phyloP scores from a whole-genome alignment of 2,113 vertebrate genomes.

The Paratilapia polleni region DNA sequence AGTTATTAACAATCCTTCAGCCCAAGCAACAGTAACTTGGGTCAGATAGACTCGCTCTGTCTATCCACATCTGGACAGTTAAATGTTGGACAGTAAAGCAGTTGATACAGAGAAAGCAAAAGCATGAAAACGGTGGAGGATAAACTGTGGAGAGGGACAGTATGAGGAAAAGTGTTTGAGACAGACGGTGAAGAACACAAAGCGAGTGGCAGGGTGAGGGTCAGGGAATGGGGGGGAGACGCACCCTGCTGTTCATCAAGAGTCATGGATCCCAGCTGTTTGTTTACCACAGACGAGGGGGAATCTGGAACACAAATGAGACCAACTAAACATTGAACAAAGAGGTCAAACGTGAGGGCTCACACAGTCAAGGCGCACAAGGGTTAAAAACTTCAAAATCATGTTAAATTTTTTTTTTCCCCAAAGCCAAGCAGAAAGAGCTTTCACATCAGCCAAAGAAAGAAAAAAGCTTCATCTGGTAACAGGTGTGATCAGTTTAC shows the following conservation, averaged over 20 bases:
- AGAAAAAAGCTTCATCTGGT: conserved; percentile 8
- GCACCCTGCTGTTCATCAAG: conserved; percentile 98
- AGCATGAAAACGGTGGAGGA: conserved; percentile 1
- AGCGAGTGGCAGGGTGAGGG: conserved; percentile 60
- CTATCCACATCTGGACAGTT: neutral
- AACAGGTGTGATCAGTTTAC: neutral
- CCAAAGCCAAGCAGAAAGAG: conserved; percentile 3
- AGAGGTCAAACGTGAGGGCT: conserved; percentile 39
- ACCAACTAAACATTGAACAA: conserved; percentile 86
- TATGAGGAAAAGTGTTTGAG: conserved; percentile 1
- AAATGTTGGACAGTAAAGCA: neutral
- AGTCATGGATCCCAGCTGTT: conserved; percentile 99
- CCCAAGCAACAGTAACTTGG: neutral
- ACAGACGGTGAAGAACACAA: conserved; percentile 19
- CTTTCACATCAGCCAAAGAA: neutral
- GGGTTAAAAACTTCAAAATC: conserved; percentile 35
- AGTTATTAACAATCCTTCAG: neutral
- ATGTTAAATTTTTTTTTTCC: too few relatives aligned
- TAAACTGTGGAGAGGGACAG: neutral
- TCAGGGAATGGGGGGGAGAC: conserved; percentile 75
- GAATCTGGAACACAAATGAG: conserved; percentile 98
- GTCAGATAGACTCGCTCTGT: neutral
- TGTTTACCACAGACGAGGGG: conserved; percentile 97
- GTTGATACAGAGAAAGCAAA: conserved; percentile 14
- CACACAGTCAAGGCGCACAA: conserved; percentile 39